phyloP scores from a whole-genome alignment of 2,888 invertebrate species.

The Ecliptopera silaceata region DNA sequence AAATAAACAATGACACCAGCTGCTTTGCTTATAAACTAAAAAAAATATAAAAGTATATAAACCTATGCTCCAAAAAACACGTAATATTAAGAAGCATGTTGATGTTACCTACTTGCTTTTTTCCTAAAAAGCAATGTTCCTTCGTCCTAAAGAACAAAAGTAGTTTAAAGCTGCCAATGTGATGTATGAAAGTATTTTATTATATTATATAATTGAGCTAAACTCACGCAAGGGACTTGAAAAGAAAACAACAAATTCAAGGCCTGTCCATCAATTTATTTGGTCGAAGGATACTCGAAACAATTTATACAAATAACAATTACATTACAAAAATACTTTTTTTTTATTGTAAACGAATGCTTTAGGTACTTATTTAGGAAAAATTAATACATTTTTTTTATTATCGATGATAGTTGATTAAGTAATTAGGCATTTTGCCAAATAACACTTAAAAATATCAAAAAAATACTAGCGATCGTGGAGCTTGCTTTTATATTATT shows the following conservation, averaged over 20 bases:
- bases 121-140: background rate
- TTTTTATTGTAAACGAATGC: slow-evolving; percentile 13
- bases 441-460: slow-evolving; percentile 20
- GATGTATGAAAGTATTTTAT: slow-evolving; percentile 6
- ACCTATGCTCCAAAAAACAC: background rate
- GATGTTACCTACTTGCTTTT: background rate
- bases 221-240: slow-evolving; percentile 14
- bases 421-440: slow-evolving; percentile 11
- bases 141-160: background rate
- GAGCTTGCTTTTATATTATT: slow-evolving; percentile 13
- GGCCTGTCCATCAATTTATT: slow-evolving; percentile 25
- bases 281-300: slow-evolving; percentile 25
- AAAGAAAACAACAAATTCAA: slow-evolving; percentile 21
- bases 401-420: slow-evolving; percentile 11
- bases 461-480: slow-evolving; percentile 8
- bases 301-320: slow-evolving; percentile 26
- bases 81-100: background rate
- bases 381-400: slow-evolving; percentile 18
- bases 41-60: slow-evolving; percentile 1
- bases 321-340: slow-evolving; percentile 24
- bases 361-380: slow-evolving; percentile 17
- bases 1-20: slow-evolving; percentile 23
- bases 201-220: slow-evolving; percentile 9
- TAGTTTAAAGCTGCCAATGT: slow-evolving; percentile 11
- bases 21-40: slow-evolving; percentile 17